These are phyloP conservation scores for Drosophila monieri DNA, from an alignment of 2,888 invertebrate genomes.

Conservation along the genomic window DNA sequence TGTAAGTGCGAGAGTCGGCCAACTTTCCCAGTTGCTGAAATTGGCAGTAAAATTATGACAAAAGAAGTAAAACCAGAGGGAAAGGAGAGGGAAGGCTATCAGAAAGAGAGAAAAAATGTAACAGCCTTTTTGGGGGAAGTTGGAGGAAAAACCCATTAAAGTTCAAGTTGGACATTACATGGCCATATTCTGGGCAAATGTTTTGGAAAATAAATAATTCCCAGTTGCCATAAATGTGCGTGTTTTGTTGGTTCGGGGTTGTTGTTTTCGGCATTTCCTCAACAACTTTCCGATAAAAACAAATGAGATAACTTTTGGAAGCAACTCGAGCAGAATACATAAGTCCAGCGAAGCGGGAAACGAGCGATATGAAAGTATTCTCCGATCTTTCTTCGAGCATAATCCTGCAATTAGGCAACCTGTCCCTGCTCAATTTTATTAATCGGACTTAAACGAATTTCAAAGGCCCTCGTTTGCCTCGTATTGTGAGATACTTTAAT, in stretches of 20 bases:
- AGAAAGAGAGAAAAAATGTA: constrained; percentile 53
- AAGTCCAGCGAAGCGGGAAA: constrained; percentile 13
- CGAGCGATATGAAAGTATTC: constrained; percentile 12
- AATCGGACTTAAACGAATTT: constrained; percentile 2
- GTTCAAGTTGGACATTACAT: constrained; percentile 61
- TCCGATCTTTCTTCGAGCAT: constrained; percentile 12
- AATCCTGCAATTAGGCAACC: constrained; percentile 35
- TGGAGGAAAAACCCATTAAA: constrained; percentile 23
- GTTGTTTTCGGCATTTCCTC: constrained; percentile 14
- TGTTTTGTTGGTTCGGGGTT: constrained; percentile 23
- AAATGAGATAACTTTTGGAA: constrained; percentile 36
- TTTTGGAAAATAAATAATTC: constrained; percentile 48
- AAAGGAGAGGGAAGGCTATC: not conserved
- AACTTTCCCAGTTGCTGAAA: constrained; percentile 70
- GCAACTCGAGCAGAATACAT: constrained; percentile 25
- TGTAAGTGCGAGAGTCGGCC: constrained; percentile 68
- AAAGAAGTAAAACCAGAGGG: constrained; percentile 27
- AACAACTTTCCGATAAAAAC: constrained; percentile 28
- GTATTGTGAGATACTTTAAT: constrained; percentile 4
- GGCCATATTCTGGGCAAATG: constrained; percentile 53
- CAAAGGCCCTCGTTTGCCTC: not conserved
- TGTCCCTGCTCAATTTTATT: constrained; percentile 17
- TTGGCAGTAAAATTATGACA: constrained; percentile 73
- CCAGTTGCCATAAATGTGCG: constrained; percentile 39
- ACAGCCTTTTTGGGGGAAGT: constrained; percentile 49